These are phyloP conservation scores for Teleogryllus oceanicus DNA, from an alignment of 2,888 invertebrate genomes.

Conservation along the genomic window DNA sequence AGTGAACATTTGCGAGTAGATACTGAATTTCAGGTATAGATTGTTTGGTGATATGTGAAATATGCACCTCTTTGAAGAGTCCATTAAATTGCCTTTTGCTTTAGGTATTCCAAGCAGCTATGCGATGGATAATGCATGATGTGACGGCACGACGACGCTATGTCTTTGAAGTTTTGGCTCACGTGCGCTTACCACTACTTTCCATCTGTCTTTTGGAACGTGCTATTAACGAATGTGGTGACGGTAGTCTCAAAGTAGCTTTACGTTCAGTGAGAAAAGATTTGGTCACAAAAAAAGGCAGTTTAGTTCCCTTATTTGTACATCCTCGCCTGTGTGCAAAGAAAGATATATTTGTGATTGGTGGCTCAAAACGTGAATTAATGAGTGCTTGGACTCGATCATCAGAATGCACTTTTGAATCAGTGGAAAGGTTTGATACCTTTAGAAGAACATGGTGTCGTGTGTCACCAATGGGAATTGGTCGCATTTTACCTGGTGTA, in stretches of 20 bases:
- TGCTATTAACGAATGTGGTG: conserved; percentile 71
- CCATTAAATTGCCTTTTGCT: conserved; percentile 1
- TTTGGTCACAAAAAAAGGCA: conserved; percentile 64
- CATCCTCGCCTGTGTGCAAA: conserved; percentile 81
- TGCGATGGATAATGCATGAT: conserved; percentile 84
- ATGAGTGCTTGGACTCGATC: conserved; percentile 66
- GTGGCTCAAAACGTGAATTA: conserved; percentile 80
- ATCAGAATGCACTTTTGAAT: conserved; percentile 77
- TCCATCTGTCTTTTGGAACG: conserved; percentile 74
- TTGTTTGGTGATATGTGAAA: neutral
- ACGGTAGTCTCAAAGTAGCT: conserved; percentile 73
- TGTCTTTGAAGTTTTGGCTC: conserved; percentile 80
- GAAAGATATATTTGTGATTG: conserved; percentile 82
- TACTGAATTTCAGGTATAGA: conserved; percentile 75
- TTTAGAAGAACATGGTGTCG: conserved; percentile 75
- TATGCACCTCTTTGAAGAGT: conserved; percentile 21
- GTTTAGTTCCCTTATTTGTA: conserved; percentile 69
- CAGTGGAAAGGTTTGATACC: conserved; percentile 79
- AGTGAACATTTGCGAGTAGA: conserved; percentile 86
- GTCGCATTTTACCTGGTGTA: conserved; percentile 83
- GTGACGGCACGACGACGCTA: conserved; percentile 71
- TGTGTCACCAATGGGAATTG: conserved; percentile 75
- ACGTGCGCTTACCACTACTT: conserved; percentile 79
- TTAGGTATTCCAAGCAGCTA: conserved; percentile 77
- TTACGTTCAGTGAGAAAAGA: conserved; percentile 75